A percentile compares a stretch with the other conserved stretches of the same genome.
Conservation (phyloP, 2,888 invertebrate species). For the Agriotes lineatus region DNA sequence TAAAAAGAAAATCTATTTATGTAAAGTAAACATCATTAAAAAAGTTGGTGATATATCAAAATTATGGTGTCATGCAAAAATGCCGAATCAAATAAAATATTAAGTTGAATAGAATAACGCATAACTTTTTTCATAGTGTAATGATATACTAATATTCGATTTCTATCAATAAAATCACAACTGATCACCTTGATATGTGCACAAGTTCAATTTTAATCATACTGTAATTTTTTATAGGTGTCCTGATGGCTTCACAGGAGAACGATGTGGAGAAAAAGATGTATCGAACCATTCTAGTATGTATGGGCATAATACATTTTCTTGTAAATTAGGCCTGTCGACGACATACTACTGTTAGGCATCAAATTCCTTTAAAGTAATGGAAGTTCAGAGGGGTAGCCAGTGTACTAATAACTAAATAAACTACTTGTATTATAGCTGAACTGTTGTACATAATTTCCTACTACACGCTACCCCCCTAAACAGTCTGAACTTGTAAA, state of each 20-base stretch:
- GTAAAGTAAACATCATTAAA: too few relatives aligned
- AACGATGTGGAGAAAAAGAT: conserved; percentile 85
- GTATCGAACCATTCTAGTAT: conserved; percentile 82
- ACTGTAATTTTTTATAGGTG: conserved; percentile 71
- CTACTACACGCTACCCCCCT: conserved; percentile 37
- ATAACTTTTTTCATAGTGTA: too few relatives aligned
- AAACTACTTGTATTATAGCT: conserved; percentile 40
- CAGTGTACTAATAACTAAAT: conserved; percentile 25
- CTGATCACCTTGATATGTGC: conserved; percentile 19
- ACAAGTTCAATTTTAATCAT: background rate
- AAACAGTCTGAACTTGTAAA: conserved; percentile 33
- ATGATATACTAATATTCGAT: too few relatives aligned
- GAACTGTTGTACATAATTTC: conserved; percentile 44
- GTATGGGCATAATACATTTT: conserved; percentile 76
- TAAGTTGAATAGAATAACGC: too few relatives aligned
- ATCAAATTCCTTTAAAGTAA: conserved; percentile 24
- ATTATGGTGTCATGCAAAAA: too few relatives aligned
- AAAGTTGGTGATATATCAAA: too few relatives aligned
- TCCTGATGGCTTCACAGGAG: conserved; percentile 83
- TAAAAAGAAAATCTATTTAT: too few relatives aligned
- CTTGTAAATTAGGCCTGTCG: conserved; percentile 83
- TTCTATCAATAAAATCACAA: too few relatives aligned
- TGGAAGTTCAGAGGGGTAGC: conserved; percentile 41
- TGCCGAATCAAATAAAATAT: too few relatives aligned
- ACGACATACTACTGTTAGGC: conserved; percentile 81